Conservation (phyloP, 2,888 invertebrate species). For the Phyto melanocephala region DNA sequence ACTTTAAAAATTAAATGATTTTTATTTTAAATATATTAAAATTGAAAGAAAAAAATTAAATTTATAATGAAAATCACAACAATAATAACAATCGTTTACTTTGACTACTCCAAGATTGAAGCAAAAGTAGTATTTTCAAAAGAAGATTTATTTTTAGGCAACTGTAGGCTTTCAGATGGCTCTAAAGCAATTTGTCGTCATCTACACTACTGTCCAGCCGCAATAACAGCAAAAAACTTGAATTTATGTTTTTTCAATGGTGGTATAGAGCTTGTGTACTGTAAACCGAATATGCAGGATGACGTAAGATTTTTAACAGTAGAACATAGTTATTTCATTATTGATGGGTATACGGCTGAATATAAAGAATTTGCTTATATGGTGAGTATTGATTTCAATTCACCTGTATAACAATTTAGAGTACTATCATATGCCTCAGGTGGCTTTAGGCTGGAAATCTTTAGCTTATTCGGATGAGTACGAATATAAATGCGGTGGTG, state of each 20-base stretch:
- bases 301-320: constrained; percentile 19
- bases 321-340: background rate
- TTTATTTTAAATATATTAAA: background rate
- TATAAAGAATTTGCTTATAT: constrained; percentile 65
- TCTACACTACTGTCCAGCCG: constrained; percentile 62
- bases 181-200: constrained; percentile 57
- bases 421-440: constrained; percentile 29
- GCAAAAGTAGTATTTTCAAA: constrained; percentile 52
- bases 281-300: constrained; percentile 45
- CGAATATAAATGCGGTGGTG: constrained; percentile 64
- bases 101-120: background rate
- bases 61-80: background rate
- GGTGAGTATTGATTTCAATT: too few species aligned
- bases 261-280: constrained; percentile 64
- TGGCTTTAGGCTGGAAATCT: constrained; percentile 60
- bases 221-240: constrained; percentile 48
- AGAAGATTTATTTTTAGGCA: constrained; percentile 53
- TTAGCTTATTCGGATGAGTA: background rate
- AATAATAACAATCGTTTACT: background rate
- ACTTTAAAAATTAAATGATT: background rate
- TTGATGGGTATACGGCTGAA: constrained; percentile 41
- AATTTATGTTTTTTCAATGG: constrained; percentile 63
- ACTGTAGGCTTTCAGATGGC: constrained; percentile 55
- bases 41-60: background rate
- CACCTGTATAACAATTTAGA: too few species aligned